A percentile compares a stretch with the other conserved stretches of the same genome.
Evolutionary conservation across 1,140 invertebrate genomes (phyloP).

Genomic region (Drosophila yakuba): DNA sequence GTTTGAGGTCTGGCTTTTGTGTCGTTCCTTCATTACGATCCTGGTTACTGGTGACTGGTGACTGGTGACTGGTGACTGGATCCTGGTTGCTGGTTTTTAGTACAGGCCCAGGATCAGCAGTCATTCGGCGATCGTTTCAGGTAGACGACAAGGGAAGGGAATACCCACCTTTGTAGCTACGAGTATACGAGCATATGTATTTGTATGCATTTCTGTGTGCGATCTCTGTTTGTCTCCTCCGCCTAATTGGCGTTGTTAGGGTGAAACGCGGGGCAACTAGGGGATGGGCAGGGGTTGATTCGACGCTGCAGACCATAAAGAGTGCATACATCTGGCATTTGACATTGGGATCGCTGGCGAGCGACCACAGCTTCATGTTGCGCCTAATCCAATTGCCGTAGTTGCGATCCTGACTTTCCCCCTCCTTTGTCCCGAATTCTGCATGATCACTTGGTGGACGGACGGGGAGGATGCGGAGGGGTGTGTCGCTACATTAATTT

Average conservation of each 20-base stretch:
- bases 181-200: too few relatives aligned
- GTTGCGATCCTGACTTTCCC: constrained; percentile 48
- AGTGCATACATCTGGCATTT: constrained; percentile 28
- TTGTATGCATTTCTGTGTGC: neutral
- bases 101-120: constrained; percentile 62
- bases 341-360: neutral
- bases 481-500: constrained; percentile 71
- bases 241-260: constrained; percentile 77
- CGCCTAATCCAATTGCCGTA: constrained; percentile 70
- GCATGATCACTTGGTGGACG: constrained; percentile 14
- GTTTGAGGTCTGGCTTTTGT: constrained; percentile 76
- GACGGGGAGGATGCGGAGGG: constrained; percentile 6
- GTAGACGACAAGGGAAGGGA: constrained; percentile 43
- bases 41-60: neutral
- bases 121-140: constrained; percentile 38
- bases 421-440: constrained; percentile 9
- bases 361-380: constrained; percentile 46
- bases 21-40: constrained; percentile 61
- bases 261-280: neutral
- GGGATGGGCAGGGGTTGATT: constrained; percentile 28
- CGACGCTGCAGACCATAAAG: constrained; percentile 8
- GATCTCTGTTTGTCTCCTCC: constrained; percentile 29
- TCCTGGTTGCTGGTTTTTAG: constrained; percentile 24
- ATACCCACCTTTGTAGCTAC: constrained; percentile 21
- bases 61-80: constrained; percentile 13